Evolutionary conservation across 2,113 vertebrate species (phyloP).

Genomic region (Pardalotus punctatus): DNA sequence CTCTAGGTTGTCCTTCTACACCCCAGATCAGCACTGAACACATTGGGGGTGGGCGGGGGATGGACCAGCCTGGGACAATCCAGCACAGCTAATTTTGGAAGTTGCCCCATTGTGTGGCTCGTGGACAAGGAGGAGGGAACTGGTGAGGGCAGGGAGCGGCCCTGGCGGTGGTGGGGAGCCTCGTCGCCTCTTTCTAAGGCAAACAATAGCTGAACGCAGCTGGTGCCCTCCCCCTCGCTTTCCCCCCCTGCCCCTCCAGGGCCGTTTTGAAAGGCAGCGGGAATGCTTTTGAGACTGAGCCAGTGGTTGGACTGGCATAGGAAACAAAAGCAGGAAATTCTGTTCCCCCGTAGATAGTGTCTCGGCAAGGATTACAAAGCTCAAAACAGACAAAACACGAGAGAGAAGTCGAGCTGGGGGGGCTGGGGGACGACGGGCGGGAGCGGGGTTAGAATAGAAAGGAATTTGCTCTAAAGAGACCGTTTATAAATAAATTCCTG

Average conservation of each 20-base stretch:
- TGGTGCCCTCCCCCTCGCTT: constrained; percentile 72
- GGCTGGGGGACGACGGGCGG: constrained; percentile 59
- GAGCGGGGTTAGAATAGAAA: constrained; percentile 78
- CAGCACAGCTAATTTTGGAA: constrained; percentile 76
- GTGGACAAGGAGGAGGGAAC: constrained; percentile 35
- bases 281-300: constrained; percentile 84
- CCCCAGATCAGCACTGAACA: neutral
- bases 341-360: constrained; percentile 84
- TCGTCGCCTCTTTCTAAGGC: constrained; percentile 56
- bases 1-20: constrained; percentile 15
- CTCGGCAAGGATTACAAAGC: constrained; percentile 83
- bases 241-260: constrained; percentile 59
- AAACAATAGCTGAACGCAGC: constrained; percentile 78
- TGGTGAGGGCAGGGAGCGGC: constrained; percentile 53
- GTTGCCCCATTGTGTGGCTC: constrained; percentile 74
- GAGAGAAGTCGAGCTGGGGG: constrained; percentile 70
- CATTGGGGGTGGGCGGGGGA: neutral
- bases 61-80: constrained; percentile 60
- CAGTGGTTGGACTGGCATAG: constrained; percentile 78
- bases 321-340: constrained; percentile 86
- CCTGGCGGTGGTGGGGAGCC: constrained; percentile 36
- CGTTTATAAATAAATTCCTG: constrained; percentile 79
- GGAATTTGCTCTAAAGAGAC: constrained; percentile 79
- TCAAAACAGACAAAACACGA: constrained; percentile 81
- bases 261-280: constrained; percentile 77